Conservation (phyloP, 1,140 invertebrate species). For the Saccostrea cuccullata region DNA sequence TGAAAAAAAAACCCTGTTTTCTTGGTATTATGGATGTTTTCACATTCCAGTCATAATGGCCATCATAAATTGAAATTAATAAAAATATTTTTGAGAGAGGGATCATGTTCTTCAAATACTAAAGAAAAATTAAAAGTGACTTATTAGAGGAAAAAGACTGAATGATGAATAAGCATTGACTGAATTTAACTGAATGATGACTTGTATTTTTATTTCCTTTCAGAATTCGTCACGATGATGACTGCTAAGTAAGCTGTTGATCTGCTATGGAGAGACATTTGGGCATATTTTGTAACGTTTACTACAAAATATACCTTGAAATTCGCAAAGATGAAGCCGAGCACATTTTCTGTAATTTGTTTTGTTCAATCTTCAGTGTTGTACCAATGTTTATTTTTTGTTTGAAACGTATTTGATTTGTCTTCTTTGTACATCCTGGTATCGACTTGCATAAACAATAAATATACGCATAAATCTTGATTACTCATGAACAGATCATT, state of each 20-base stretch:
- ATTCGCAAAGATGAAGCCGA: background rate
- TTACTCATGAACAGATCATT: background rate
- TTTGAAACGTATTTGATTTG: conserved; percentile 9
- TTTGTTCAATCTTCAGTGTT: conserved; percentile 25
- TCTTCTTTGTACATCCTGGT: conserved; percentile 16
- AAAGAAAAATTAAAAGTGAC: background rate
- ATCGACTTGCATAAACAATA: conserved; percentile 6
- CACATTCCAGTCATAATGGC: too few relatives aligned
- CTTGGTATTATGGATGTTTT: too few relatives aligned
- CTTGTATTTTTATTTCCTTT: background rate
- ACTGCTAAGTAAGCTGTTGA: background rate
- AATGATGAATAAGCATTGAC: too few relatives aligned
- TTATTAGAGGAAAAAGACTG: background rate
- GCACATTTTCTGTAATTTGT: background rate
- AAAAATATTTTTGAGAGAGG: background rate
- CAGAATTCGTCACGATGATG: conserved; percentile 28
- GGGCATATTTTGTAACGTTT: background rate
- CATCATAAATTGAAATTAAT: too few relatives aligned
- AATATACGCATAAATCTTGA: background rate
- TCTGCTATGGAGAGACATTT: background rate
- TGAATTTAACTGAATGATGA: background rate
- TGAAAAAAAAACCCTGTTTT: too few relatives aligned
- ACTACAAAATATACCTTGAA: background rate
- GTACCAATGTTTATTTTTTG: background rate
- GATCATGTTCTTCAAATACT: background rate